Evolutionary conservation across 1,140 invertebrate genomes (phyloP).

Genomic region (Cotesia typhae): DNA sequence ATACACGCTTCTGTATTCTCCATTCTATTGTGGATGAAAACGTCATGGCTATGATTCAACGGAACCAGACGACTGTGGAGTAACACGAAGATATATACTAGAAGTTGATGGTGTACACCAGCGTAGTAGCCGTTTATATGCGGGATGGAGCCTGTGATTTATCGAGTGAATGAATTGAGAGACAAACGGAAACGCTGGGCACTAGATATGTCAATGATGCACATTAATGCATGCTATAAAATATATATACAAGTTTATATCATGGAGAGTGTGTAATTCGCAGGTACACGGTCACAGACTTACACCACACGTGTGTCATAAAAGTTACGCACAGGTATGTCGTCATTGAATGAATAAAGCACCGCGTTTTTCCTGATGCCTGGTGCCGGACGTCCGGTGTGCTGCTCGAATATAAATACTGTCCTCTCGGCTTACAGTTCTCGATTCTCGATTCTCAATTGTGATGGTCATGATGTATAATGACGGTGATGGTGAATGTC

Average conservation of each 20-base stretch:
- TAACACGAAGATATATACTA: background rate
- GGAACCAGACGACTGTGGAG: background rate
- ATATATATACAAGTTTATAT: background rate
- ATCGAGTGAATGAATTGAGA: conserved; percentile 22
- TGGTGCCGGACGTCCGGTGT: conserved; percentile 55
- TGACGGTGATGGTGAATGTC: too few relatives aligned
- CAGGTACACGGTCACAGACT: too few relatives aligned
- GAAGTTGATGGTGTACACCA: background rate
- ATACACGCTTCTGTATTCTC: too few relatives aligned
- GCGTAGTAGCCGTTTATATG: conserved; percentile 14
- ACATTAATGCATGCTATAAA: background rate
- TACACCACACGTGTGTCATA: background rate
- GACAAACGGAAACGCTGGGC: conserved; percentile 8
- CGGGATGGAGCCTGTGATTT: conserved; percentile 15
- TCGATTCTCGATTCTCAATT: background rate
- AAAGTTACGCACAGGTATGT: conserved; percentile 22
- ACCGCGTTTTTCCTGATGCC: conserved; percentile 33
- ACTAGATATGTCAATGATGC: conserved; percentile 8
- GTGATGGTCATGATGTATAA: background rate
- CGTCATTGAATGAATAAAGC: conserved; percentile 28
- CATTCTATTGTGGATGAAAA: too few relatives aligned
- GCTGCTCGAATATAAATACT: conserved; percentile 52
- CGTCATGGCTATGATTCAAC: too few relatives aligned
- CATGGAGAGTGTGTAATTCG: background rate
- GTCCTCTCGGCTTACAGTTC: background rate